Evolutionary conservation across 2,113 vertebrate species (phyloP), one percentile per base, ranked within the genome.

Genomic region (Dunckerocampus dactyliophorus): DNA sequence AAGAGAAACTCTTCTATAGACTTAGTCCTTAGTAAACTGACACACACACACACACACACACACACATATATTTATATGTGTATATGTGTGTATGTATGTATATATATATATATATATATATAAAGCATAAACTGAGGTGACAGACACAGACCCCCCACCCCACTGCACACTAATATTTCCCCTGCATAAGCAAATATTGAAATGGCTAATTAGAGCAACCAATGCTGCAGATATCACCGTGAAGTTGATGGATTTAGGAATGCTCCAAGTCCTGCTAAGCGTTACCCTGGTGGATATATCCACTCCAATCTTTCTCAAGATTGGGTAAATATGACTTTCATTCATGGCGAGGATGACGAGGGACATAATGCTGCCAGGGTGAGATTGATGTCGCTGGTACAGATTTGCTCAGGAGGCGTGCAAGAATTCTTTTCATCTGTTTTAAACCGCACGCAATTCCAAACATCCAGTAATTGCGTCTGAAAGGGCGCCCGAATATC

Each of bases 161-260:
- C n/a, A n/a, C n/a, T n/a, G n/a, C n/a, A n/a, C 65, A 49, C 62
- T 85, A 80, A 84, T 80, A 50, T 79, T 68, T 62, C 71, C 82
- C 72, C 65, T 77, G 84, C 71, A 69, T 78, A 75, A 80, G 80
- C 85, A 91, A 88, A 91, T 89, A 89, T 88, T 87, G 75, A 74
- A 84, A 86, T 81, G 83, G 74, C 56, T 64, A 71, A 82, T 83
- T 76, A 74, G 64, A 62, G 71, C 50, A 71, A 88, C 84, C 80
- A 82, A 82, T 89, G 72, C 76, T 24, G 8, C 63, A 60, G 74
- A 82, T 88, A 88, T 89, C 82, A 79, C 74, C 63, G 17, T 53
- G 31, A 56, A 58, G 55, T 37, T 1, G 20, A 76, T 82, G 67
- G 82, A 85, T 76, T 80, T 74, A 63, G 45, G 60, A 59, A 22